Evolutionary conservation across 1,140 invertebrate species (phyloP), one percentile per base, ranked within the genome.

Genomic region (Anastrepha ludens): DNA sequence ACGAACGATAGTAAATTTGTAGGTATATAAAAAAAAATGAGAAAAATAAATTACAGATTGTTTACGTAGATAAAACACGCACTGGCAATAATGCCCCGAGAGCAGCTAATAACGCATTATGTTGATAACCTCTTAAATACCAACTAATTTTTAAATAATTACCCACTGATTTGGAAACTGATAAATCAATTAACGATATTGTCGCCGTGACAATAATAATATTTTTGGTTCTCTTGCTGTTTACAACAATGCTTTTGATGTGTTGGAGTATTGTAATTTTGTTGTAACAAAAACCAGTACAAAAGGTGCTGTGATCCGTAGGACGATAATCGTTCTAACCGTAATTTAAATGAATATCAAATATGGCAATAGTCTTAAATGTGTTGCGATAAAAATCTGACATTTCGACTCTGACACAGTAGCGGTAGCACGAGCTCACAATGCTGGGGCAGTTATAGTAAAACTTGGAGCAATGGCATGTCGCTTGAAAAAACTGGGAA

Each of bases 301-400:
- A n/a, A n/a, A 9, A 29, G 64, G 5, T 39, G 41, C 67, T 47
- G 39, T 4, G 39, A 15, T 74, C 5, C 5, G 11, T 47, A 11
- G 67, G 7, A 15, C 3, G 11, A 47, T 74, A 41, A 74, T 74
- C 44, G 15, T n/a, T 74, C 17, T 41, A 74, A 17, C 67, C 15
- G 41, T 17, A 47, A 47, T 44, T 47, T 55, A 55, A 81, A 81
- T 13, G 55, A 55, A 81, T 55, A 20, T 29, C 0, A 47, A 58
- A 47, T 81, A 81, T 81, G 74, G 50, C 29, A 55, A 81, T 81
- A 81, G 47, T 81, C 20, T 29, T 7, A 58, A 81, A 81, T 81
- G 74, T 55, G 74, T 50, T 20, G 47, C n/a, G 74, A 81, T 81
- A 81, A 81, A 55, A 50, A 81, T 81, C 74, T 81, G 74, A 55